Evolutionary conservation across 2,888 invertebrate species (phyloP).

Genomic region (Sepioteuthis lessoniana): DNA sequence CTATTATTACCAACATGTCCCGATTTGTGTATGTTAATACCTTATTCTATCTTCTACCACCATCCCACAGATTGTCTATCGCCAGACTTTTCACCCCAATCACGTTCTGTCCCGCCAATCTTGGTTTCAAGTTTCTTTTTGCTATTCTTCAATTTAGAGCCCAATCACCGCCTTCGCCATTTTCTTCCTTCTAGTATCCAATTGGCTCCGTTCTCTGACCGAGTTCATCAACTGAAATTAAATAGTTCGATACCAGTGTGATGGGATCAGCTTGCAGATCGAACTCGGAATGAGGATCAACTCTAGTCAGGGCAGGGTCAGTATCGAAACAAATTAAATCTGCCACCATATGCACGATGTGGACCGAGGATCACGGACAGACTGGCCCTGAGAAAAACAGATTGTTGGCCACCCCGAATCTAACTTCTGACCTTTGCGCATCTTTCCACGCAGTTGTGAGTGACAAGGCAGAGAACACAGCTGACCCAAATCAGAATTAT

Average conservation of each 20-base stretch:
- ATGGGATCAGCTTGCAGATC: background rate
- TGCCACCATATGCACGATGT: background rate
- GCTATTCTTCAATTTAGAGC: background rate
- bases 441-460: too few species aligned
- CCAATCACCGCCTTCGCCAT: background rate
- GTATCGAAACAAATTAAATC: background rate
- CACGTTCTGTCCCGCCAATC: background rate
- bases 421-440: too few species aligned
- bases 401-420: background rate
- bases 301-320: background rate
- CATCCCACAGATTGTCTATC: too few species aligned
- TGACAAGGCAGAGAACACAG: too few species aligned
- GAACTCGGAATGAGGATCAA: conserved; percentile 4
- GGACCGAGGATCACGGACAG: background rate
- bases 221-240: conserved; percentile 1
- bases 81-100: too few species aligned
- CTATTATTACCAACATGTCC: too few species aligned
- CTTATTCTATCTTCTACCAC: too few species aligned
- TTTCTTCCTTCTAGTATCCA: background rate
- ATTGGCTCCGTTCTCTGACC: background rate
- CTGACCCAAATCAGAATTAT: too few species aligned
- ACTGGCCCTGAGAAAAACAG: background rate
- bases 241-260: background rate
- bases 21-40: too few species aligned
- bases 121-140: background rate